Percentiles rank a stretch among this genome's conserved stretches.
Conservation (phyloP, 2,888 invertebrate species). For the Drosophila siamana region DNA sequence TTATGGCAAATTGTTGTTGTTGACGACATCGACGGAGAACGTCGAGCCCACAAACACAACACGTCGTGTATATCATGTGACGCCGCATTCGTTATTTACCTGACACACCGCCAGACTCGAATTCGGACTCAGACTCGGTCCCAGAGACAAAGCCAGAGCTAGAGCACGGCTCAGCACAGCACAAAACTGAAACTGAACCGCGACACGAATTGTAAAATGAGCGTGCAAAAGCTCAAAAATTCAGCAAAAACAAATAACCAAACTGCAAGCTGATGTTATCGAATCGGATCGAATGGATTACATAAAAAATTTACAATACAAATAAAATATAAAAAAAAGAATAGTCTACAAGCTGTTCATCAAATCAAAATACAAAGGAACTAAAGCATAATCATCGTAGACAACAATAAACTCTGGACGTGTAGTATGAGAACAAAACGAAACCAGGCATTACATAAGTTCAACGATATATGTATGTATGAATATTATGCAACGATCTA, state of each 20-base stretch:
- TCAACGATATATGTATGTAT: background rate
- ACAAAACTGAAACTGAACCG: slow-evolving; percentile 3
- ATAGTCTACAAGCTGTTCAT: background rate
- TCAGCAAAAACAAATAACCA: slow-evolving; percentile 39
- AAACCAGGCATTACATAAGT: background rate
- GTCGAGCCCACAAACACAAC: slow-evolving; percentile 9
- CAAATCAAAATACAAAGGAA: slow-evolving; percentile 10
- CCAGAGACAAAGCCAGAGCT: too few relatives aligned
- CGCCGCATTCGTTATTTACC: slow-evolving; percentile 36
- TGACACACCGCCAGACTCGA: slow-evolving; percentile 26
- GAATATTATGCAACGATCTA: slow-evolving; percentile 7
- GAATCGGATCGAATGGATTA: slow-evolving; percentile 22
- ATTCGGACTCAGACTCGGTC: too few relatives aligned
- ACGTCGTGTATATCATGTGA: slow-evolving; percentile 55
- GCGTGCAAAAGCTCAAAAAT: slow-evolving; percentile 14
- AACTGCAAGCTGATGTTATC: slow-evolving; percentile 8
- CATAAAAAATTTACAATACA: slow-evolving; percentile 5
- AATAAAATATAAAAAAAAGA: background rate
- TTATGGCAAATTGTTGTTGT: slow-evolving; percentile 24
- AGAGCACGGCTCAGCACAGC: background rate
- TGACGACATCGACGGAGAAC: slow-evolving; percentile 35
- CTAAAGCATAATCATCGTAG: background rate
- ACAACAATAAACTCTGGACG: background rate
- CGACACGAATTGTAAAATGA: slow-evolving; percentile 32
- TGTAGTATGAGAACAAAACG: slow-evolving; percentile 10